Evolutionary conservation across 1,140 invertebrate species (phyloP).

Genomic region (Calosoma granatense): DNA sequence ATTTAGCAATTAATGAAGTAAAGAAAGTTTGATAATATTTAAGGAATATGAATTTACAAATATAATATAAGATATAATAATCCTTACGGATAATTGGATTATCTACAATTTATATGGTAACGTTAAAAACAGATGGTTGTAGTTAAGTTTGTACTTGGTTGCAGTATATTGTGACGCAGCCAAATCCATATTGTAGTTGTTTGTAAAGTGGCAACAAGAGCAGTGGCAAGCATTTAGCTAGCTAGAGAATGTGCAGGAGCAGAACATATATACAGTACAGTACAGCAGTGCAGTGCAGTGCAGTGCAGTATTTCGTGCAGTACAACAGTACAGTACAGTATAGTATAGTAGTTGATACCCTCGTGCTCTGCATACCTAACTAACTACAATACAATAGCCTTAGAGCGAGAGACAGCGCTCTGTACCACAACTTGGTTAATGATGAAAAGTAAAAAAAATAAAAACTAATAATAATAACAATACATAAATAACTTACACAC

Average conservation of each 20-base stretch:
- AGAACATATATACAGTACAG: too few relatives aligned
- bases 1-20: conserved; percentile 35
- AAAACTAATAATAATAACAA: conserved; percentile 13
- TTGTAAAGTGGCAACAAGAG: neutral
- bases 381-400: conserved; percentile 9
- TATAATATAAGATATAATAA: conserved; percentile 11
- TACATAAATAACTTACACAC: conserved; percentile 21
- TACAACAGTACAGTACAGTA: too few relatives aligned
- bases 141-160: conserved; percentile 8
- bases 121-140: conserved; percentile 1
- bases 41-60: conserved; percentile 33
- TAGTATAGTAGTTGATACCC: neutral
- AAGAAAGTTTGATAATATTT: conserved; percentile 36
- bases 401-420: conserved; percentile 1
- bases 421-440: neutral
- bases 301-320: too few relatives aligned
- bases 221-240: neutral
- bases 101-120: conserved; percentile 9
- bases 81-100: conserved; percentile 8
- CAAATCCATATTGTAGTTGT: conserved; percentile 4
- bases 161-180: neutral
- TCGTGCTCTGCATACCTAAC: conserved; percentile 1
- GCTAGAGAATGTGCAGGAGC: neutral
- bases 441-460: conserved; percentile 11
- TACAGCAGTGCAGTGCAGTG: too few relatives aligned